A percentile compares a stretch with the other conserved stretches of the same genome.
Conservation (phyloP, 2,797 vertebrate species). For the Fundulus diaphanus region DNA sequence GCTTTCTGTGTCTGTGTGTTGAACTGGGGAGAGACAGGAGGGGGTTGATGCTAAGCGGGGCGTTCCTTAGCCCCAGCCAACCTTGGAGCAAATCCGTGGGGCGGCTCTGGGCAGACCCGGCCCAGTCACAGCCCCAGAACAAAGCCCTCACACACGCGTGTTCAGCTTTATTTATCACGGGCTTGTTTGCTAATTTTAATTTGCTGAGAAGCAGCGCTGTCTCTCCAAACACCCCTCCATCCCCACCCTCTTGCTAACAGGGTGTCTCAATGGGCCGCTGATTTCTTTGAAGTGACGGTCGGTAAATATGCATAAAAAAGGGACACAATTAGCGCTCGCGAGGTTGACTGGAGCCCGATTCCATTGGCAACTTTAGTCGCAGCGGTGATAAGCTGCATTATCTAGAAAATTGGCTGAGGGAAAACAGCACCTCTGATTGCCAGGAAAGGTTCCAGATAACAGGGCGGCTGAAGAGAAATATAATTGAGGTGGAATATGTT, state of each 20-base stretch:
- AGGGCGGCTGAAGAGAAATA: constrained; percentile 98
- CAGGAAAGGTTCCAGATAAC: constrained; percentile 99
- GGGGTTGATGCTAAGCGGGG: constrained; percentile 64
- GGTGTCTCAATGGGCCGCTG: constrained; percentile 96
- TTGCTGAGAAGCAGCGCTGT: constrained; percentile 95
- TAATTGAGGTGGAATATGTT: constrained; percentile 99
- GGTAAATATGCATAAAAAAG: constrained; percentile 99
- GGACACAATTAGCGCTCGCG: constrained; percentile 97
- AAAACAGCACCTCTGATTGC: constrained; percentile 99
- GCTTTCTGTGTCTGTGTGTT: constrained; percentile 20
- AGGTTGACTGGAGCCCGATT: constrained; percentile 98
- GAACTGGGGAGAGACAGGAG: neutral
- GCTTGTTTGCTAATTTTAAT: constrained; percentile 99
- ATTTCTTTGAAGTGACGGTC: constrained; percentile 99
- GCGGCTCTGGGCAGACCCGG: constrained; percentile 55
- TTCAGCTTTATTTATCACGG: constrained; percentile 96
- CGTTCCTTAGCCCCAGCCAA: constrained; percentile 75
- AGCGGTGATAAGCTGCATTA: constrained; percentile 99
- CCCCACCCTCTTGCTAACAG: constrained; percentile 82
- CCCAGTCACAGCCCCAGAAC: constrained; percentile 83
- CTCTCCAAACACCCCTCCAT: constrained; percentile 63
- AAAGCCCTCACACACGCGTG: constrained; percentile 85
- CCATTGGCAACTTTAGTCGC: constrained; percentile 99
- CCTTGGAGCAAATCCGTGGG: constrained; percentile 75
- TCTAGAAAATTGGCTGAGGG: constrained; percentile 99